phyloP scores from a whole-genome alignment of 2,888 invertebrate genomes.

The Dexiosoma caninum region DNA sequence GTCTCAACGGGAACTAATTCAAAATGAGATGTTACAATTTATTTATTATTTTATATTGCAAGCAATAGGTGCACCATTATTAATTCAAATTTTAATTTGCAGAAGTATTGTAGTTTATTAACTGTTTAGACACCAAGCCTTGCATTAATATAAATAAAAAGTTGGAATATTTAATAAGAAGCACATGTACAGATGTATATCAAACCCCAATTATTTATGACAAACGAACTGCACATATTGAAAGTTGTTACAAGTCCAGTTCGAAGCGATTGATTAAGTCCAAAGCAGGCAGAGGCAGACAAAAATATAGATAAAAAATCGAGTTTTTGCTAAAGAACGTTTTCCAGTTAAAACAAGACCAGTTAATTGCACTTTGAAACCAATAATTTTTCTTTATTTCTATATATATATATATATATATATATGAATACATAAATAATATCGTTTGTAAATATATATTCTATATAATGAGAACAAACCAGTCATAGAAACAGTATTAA shows the following conservation, averaged over 20 bases:
- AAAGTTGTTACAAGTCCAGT: slow-evolving; percentile 36
- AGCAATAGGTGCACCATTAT: no score
- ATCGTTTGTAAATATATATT: no score
- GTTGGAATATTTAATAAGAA: slow-evolving; percentile 12
- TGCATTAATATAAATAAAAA: not conserved
- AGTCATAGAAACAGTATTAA: not conserved
- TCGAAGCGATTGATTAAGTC: not conserved
- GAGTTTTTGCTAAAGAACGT: slow-evolving; percentile 18
- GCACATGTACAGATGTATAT: not conserved
- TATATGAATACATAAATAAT: no score
- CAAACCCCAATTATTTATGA: slow-evolving; percentile 20
- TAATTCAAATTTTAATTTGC: no score
- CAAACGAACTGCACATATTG: slow-evolving; percentile 19
- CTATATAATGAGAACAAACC: slow-evolving; percentile 1
- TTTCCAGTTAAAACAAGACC: slow-evolving; percentile 23
- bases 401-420: no score
- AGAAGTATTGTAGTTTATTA: no score
- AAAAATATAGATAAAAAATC: slow-evolving; percentile 15
- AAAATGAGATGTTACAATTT: no score
- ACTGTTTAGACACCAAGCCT: not conserved
- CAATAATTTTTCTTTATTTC: not conserved
- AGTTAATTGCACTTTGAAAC: slow-evolving; percentile 19
- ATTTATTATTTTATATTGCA: no score
- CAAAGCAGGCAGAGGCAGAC: not conserved
- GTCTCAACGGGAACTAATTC: no score